Conservation (phyloP, 2,797 vertebrate genomes). For the Pteropus rufus region DNA sequence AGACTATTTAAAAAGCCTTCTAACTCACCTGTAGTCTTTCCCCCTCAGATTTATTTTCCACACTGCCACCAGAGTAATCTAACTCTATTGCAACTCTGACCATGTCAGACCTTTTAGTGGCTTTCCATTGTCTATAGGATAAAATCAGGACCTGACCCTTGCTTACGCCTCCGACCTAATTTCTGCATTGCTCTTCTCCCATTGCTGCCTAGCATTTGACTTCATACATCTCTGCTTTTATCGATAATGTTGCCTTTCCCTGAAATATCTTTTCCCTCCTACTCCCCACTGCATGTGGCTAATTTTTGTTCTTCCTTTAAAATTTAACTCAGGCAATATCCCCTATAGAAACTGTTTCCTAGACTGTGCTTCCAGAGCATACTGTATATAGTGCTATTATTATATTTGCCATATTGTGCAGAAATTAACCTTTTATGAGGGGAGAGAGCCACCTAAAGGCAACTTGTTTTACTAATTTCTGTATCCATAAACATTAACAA, state of each 20-base stretch:
- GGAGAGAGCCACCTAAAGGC: conserved; percentile 13
- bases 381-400: neutral
- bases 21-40: neutral
- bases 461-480: neutral
- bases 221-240: neutral
- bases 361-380: neutral
- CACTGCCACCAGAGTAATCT: neutral
- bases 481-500: neutral
- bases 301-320: conserved; percentile 12
- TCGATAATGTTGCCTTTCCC: neutral
- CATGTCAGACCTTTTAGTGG: neutral
- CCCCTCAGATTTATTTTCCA: neutral
- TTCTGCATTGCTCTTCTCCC: neutral
- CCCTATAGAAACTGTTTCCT: neutral
- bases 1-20: neutral
- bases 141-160: neutral
- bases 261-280: conserved; percentile 2
- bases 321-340: neutral
- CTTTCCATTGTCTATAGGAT: neutral
- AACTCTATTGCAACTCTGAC: neutral
- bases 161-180: neutral
- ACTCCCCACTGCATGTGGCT: neutral
- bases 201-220: neutral
- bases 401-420: neutral
- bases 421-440: conserved; percentile 18